Conservation (phyloP, 2,888 invertebrate species). For the Rhogogaster chlorosoma region DNA sequence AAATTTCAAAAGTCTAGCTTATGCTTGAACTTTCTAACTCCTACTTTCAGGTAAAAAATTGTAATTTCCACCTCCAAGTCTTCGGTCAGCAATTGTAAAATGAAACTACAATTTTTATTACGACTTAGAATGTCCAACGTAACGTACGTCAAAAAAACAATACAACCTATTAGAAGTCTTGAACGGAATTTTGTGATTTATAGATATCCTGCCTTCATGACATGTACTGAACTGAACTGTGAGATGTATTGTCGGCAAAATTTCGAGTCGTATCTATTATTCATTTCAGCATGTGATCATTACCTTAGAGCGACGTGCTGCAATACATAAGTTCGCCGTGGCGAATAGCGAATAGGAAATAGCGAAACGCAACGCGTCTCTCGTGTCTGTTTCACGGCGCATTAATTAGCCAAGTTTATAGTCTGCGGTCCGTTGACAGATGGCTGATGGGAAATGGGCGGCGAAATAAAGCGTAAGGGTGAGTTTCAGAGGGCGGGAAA, state of each 20-base stretch:
- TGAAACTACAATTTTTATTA: too few relatives aligned
- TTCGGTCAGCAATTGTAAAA: too few relatives aligned
- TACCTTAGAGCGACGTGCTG: neutral
- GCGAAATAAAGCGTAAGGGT: neutral
- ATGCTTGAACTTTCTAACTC: too few relatives aligned
- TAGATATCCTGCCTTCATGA: neutral
- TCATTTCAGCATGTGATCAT: neutral
- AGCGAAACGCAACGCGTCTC: conserved; percentile 6
- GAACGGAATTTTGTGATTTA: neutral
- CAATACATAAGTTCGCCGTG: neutral
- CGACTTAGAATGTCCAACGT: neutral
- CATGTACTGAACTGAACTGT: neutral
- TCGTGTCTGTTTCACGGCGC: neutral
- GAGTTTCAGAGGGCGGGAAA: conserved; percentile 12
- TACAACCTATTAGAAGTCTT: neutral
- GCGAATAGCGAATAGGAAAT: neutral
- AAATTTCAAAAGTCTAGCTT: too few relatives aligned
- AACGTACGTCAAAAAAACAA: neutral
- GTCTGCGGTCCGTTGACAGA: conserved; percentile 48
- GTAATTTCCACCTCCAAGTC: too few relatives aligned
- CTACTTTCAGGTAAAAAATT: too few relatives aligned
- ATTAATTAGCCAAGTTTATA: conserved; percentile 54
- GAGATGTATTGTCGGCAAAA: neutral
- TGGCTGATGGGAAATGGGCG: conserved; percentile 45
- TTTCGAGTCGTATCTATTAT: neutral